Base-by-base conservation (phyloP, 2,113 vertebrate genomes). In the Siniperca chuatsi region DNA sequence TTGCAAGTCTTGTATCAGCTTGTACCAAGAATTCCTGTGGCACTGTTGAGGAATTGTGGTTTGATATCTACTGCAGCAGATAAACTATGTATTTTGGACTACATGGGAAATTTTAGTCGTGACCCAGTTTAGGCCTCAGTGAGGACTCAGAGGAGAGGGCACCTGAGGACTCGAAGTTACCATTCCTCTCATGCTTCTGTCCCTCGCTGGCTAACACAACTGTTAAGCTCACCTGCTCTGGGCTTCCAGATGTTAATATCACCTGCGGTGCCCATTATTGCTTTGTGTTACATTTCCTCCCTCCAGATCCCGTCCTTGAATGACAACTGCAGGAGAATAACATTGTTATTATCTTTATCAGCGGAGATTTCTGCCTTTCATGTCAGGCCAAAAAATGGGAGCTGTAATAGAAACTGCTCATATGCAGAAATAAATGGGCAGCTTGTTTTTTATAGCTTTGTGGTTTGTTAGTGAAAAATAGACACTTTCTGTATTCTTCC, bases 231-330 rank as follows among this genome's bases (percentile, higher is more conserved):
- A 57, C n/a, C 55, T n/a, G 40, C 35, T 60, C 25, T 58, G 2
- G 42, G 25, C 40, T 69, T 75, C 73, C 44, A 85, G 58, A 90
- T 76, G 58, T 75, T 40, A 71, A n/a, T 71, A 80, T 90, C 70
- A 82, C 79, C 82, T 90, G 79, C 86, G 75, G 18, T 33, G 25
- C 15, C 10, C 33, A 12, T 55, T 42, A 13, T 40, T 73, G 50
- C 37, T 82, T 78, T 78, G 60, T 86, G 79, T 61, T 86, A 70
- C 61, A 64, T 73, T 83, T 81, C 54, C 58, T 62, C 66, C 44
- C 44, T 79, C 57, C 42, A 25, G 40, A 85, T 69, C 35, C 16
- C 64, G 84, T 81, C 92, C 91, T 94, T 96, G 89, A 86, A 67
- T 69, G 78, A 83, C 68, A 85, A 61, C 62, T 85, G 86, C 62